Percentiles rank a stretch among this genome's conserved stretches.
Conservation (phyloP, 2,113 vertebrate species). For the Nettapus auritus region DNA sequence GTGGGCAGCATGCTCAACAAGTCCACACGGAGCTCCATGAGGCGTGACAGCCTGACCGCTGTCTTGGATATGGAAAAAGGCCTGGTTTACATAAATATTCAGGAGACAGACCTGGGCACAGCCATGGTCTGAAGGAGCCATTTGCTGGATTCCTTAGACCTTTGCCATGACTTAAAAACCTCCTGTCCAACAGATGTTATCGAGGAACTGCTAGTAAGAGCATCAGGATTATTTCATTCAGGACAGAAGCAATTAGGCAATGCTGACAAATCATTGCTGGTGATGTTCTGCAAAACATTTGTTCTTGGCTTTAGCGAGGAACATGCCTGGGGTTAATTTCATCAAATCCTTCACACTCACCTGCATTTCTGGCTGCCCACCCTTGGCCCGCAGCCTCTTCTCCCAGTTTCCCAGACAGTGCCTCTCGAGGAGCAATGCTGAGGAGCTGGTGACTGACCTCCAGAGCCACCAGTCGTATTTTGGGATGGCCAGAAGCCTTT, state of each 20-base stretch:
- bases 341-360: not conserved
- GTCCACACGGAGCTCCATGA: not conserved
- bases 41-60: not conserved
- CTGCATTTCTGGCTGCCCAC: fast-evolving
- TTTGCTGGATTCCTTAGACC: not conserved
- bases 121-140: not conserved
- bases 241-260: not conserved
- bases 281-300: not conserved
- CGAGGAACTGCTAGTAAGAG: not conserved
- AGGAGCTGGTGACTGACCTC: not conserved
- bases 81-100: not conserved
- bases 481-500: not conserved
- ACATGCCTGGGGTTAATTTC: not conserved
- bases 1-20: not conserved
- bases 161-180: not conserved
- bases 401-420: not conserved
- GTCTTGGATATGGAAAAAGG: not conserved
- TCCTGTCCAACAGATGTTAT: not conserved
- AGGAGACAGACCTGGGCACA: not conserved
- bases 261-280: not conserved
- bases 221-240: not conserved
- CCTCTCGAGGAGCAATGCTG: not conserved
- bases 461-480: fast-evolving
- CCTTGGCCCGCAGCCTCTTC: not conserved
- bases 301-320: not conserved